These are phyloP conservation scores for Gonatopus flavifemur DNA, from an alignment of 1,140 invertebrate species.

Conservation along the genomic window DNA sequence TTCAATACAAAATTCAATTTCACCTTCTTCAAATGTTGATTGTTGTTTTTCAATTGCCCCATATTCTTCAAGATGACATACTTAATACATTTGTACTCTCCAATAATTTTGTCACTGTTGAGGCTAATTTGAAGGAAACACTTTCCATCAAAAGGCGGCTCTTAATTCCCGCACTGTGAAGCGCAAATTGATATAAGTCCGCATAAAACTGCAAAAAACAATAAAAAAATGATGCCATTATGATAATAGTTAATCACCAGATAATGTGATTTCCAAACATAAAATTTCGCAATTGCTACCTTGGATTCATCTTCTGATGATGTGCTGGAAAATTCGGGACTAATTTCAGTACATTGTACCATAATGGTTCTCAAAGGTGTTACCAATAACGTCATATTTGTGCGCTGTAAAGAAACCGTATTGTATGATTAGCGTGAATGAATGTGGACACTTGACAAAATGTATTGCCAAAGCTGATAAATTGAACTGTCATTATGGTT, in stretches of 20 bases:
- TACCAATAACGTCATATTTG: constrained; percentile 63
- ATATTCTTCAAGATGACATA: constrained; percentile 54
- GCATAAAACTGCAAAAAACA: constrained; percentile 68
- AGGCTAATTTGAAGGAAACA: constrained; percentile 46
- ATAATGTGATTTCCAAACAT: too few relatives aligned
- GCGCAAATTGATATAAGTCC: constrained; percentile 66
- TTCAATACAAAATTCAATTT: too few relatives aligned
- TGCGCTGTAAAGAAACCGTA: constrained; percentile 43
- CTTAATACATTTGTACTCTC: constrained; percentile 50
- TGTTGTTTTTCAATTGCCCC: too few relatives aligned
- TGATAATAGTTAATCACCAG: too few relatives aligned
- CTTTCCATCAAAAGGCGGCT: constrained; percentile 44
- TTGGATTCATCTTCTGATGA: constrained; percentile 60
- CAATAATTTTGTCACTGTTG: constrained; percentile 46
- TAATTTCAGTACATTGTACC: constrained; percentile 73
- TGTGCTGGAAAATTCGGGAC: constrained; percentile 64
- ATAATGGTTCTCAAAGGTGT: constrained; percentile 64
- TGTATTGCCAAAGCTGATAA: too few relatives aligned
- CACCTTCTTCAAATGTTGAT: too few relatives aligned
- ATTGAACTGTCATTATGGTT: too few relatives aligned
- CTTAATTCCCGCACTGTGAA: constrained; percentile 50
- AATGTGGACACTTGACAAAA: too few relatives aligned
- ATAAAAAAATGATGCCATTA: constrained; percentile 13
- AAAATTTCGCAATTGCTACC: constrained; percentile 31
- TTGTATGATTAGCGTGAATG: too few relatives aligned